Base-by-base conservation (phyloP, 2,888 invertebrate genomes). In the Calliphora vomitoria region DNA sequence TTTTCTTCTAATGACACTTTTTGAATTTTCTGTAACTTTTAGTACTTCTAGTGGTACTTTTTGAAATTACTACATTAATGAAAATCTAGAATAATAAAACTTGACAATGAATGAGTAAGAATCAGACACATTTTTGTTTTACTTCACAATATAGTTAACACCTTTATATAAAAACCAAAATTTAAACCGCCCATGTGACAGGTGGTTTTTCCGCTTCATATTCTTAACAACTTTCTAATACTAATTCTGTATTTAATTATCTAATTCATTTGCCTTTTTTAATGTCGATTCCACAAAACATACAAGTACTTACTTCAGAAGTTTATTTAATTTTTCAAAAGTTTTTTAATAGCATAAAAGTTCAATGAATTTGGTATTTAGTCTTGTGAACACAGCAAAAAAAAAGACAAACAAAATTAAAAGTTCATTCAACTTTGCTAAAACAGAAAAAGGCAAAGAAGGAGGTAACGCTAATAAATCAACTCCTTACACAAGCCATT, bases 401-500 rank as follows among this genome's bases (percentile, higher is more conserved):
- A 4, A n/a, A 20, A 25, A 25, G 1, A 25, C 25, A 25, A 8
- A 58, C 20, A 11, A 18, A 71, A 35, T 3, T 11, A 4, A 15
- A 50, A 18, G 35, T 75, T 75, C 18, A 47, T 47, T 76, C 3
- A 31, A 64, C 18, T 64, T 62, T 20, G 31, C 6, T 31, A 11
- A 15, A 75, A 50, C 18, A 25, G 1, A 38, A 64, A 55, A 35
- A 38, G 10, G 3, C 8, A 6, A 53, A 15, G 20, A 20, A 38
- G 38, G 31, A 31, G 31, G 31, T 10, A 47, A 18, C 47, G 20
- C 38, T 41, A 53, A 76, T 66, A 76, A 50, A 64, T 76, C 62
- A 76, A 5, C 35, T 74, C 2, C 25, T 44, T 44, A 4, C 60
- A 44, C 11, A 10, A 31, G 8, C 5, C 47, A 50, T 35, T 31